Evolutionary conservation across 2,888 invertebrate genomes (phyloP), one percentile per base, ranked within the genome.

Genomic region (Dasysyrphus tricinctus): DNA sequence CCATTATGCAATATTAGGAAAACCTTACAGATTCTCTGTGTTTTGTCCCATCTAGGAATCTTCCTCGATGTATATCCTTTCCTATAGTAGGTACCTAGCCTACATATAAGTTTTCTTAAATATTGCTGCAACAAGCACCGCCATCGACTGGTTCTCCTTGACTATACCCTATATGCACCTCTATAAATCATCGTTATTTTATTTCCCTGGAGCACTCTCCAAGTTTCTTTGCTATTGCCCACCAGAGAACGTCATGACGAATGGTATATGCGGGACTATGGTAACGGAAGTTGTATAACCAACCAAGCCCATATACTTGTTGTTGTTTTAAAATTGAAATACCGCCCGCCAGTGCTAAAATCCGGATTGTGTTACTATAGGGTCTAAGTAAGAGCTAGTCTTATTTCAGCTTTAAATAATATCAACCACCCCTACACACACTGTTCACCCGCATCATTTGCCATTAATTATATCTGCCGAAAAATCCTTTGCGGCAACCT

Each of bases 101-200:
- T n/a, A n/a, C n/a, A 9, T 44, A 32, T 39, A 72, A 24, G 76
- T 80, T 76, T 85, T 70, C 63, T 65, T 78, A 63, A 83, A 76
- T 24, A 47, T 39, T 65, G 37, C 32, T 56, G 51, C 57, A 72
- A 75, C 59, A 84, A 51, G 67, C 67, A 54, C 65, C 49, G 34
- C 75, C 47, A 69, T 14, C n/a, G 49, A n/a, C 34, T 54, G 6
- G 8, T 39, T 11, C 24, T 19, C 54, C 14, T 19, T 32, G 51
- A 61, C 74, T 70, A 65, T 75, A 24, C 24, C 24, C 24, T 24
- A 24, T 2, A 24, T 24, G 65, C 70, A 67, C 42, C 69, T 47
- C 65, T 19, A 81, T 85, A 85, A 85, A 85, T 85, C 81, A 85
- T 78, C 42, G 81, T 77, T 77, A 85, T 77, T 74, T 81, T 77